Percentiles rank a stretch among this genome's conserved stretches.
Evolutionary conservation across 30 jellyfish, hydroid and myxozoan species (phyloP).

Genomic region (Calvadosia cruxmelitensis): DNA sequence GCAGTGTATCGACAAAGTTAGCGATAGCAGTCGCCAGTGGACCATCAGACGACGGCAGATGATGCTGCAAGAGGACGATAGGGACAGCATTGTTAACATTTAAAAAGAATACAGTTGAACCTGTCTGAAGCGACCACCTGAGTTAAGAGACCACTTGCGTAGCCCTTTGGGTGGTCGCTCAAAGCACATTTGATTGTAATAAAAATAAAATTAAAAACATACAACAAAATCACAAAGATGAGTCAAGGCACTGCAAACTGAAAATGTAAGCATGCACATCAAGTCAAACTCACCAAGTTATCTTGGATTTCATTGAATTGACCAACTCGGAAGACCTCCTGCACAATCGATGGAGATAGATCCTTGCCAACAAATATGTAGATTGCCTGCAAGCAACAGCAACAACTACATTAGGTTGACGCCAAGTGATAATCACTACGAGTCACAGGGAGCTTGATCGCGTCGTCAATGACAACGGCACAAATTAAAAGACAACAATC

Average conservation of each 20-base stretch:
- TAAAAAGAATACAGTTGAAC: too few relatives aligned
- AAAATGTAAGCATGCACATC: neutral
- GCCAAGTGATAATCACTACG: too few relatives aligned
- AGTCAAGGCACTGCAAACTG: neutral
- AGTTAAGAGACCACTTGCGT: too few relatives aligned
- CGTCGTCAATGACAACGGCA: neutral
- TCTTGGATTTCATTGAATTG: slow-evolving; percentile 57
- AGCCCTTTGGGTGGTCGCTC: too few relatives aligned
- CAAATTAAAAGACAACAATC: neutral
- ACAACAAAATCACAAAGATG: neutral
- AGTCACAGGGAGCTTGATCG: too few relatives aligned
- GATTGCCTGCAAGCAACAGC: slow-evolving; percentile 30
- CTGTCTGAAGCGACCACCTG: too few relatives aligned
- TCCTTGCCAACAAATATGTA: slow-evolving; percentile 64
- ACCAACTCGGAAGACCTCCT: slow-evolving; percentile 42
- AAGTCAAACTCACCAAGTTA: slow-evolving; percentile 30
- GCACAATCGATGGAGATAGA: slow-evolving; percentile 36
- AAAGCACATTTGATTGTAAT: too few relatives aligned
- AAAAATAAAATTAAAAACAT: neutral
- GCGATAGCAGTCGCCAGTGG: slow-evolving; percentile 45
- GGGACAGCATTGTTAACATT: too few relatives aligned
- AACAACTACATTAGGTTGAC: neutral
- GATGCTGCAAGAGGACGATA: slow-evolving; percentile 34
- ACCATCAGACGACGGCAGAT: slow-evolving; percentile 52
- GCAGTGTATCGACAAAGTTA: slow-evolving; percentile 36